Conservation (phyloP, 2,888 invertebrate genomes). For the Noctuana brunneofusca region DNA sequence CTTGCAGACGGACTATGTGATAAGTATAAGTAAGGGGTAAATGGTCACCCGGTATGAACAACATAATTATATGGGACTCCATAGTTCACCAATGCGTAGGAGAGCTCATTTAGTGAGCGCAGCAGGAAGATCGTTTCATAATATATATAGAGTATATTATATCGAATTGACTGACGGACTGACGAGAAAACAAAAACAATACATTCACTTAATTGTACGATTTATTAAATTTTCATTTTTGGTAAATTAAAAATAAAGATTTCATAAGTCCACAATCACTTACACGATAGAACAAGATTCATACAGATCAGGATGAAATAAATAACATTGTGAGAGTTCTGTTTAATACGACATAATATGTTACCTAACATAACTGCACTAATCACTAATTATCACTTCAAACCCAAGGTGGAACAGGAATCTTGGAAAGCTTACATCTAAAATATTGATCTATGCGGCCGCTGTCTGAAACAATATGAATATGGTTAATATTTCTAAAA, state of each 20-base stretch:
- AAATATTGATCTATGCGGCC: constrained; percentile 75
- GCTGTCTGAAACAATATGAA: constrained; percentile 67
- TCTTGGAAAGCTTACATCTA: constrained; percentile 78
- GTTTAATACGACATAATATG: constrained; percentile 69
- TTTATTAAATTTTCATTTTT: constrained; percentile 80
- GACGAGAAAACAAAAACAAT: constrained; percentile 38
- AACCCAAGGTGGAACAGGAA: constrained; percentile 78
- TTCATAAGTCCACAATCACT: constrained; percentile 79
- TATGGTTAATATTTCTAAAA: constrained; percentile 35
- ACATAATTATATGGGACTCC: no score
- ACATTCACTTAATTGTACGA: constrained; percentile 68
- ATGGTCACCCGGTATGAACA: no score
- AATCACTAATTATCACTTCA: constrained; percentile 80
- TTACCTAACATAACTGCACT: constrained; percentile 75
- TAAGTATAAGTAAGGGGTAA: no score
- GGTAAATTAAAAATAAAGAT: constrained; percentile 80
- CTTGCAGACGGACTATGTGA: no score
- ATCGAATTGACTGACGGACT: no score
- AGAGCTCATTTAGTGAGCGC: no score
- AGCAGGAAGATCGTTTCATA: no score
- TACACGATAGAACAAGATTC: constrained; percentile 76
- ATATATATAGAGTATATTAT: no score
- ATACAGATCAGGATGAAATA: constrained; percentile 81
- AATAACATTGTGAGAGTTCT: constrained; percentile 77
- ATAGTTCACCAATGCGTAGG: no score